Base-by-base conservation (phyloP, 2,888 invertebrate species). In the Drosophila nr. perissopoda region DNA sequence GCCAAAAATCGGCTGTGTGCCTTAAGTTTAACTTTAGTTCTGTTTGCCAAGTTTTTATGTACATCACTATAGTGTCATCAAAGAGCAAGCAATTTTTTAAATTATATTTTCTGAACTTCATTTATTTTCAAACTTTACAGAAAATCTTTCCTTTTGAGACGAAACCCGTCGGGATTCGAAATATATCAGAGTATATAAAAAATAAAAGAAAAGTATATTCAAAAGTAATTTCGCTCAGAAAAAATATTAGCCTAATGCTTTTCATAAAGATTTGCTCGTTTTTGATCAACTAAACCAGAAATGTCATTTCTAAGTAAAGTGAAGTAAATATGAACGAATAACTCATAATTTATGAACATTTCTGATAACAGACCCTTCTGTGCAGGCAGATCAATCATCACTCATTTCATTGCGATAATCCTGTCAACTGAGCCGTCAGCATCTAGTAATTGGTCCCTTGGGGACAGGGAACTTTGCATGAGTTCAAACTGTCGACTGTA, bases 381-480 rank as follows among this genome's bases (percentile, higher is more conserved):
- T 29, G 70, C 25, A 13, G 36, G 21, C 48, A 45, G 52, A 56
- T 53, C n/a, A 38, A 62, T 51, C 73, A 40, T 8, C 45, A 52
- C 42, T 34, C 53, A 10, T 38, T 40, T 29, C 18, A 73, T 11
- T 33, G 73, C 52, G 58, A 73, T 48, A 57, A 63, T 53, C 40
- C 52, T 27, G 73, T 29, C 56, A 51, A 51, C 25, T 21, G 33
- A 21, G 42, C 49, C 60, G 69, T 69, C 71, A 56, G 45, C 62
- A 21, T 42, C 21, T 53, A 54, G 34, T 34, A 21, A 57, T 63
- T 51, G 57, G 53, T 71, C 57, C 73, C 70, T 21, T 27, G 69
- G 33, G 56, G 5, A 27, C 33, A 10, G 13, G 4, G n/a, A 4
- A 13, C n/a, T 40, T 45, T 34, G 34, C 34, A 56, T 61, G 33